Conservation (phyloP, 2,113 vertebrate genomes). For the Pongo abelii region DNA sequence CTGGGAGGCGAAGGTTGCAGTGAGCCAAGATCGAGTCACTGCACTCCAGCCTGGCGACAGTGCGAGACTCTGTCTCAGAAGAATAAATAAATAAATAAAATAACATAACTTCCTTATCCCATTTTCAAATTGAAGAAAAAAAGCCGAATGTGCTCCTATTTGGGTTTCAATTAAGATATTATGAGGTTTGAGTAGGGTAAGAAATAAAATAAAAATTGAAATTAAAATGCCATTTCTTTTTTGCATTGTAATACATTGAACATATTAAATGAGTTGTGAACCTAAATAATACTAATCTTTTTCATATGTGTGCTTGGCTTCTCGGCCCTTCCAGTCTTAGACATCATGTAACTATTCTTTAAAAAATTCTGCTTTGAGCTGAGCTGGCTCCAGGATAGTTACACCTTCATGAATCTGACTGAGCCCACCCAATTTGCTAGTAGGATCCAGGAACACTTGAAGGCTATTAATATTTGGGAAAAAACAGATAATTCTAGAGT, state of each 20-base stretch:
- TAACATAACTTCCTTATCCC: neutral
- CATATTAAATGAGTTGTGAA: neutral
- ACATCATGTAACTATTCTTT: neutral
- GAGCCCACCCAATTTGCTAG: neutral
- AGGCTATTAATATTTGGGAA: conserved; percentile 10
- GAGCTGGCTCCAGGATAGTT: neutral
- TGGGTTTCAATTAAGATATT: conserved; percentile 7
- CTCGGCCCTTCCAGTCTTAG: neutral
- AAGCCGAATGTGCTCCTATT: neutral
- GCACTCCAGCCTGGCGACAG: too few relatives aligned
- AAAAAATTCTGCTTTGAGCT: conserved; percentile 12
- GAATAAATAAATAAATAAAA: too few relatives aligned
- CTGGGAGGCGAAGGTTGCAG: too few relatives aligned
- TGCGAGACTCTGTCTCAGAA: too few relatives aligned
- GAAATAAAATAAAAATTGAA: conserved; percentile 25
- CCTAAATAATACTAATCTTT: neutral
- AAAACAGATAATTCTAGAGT: neutral
- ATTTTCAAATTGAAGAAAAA: neutral
- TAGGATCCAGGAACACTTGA: neutral
- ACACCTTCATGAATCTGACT: neutral
- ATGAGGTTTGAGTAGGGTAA: neutral
- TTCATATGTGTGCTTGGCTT: neutral
- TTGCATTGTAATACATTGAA: neutral
- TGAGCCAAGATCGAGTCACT: too few relatives aligned
- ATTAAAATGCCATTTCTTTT: neutral